Evolutionary conservation across 1,140 invertebrate genomes (phyloP).

Genomic region (Paracyclopina nana): DNA sequence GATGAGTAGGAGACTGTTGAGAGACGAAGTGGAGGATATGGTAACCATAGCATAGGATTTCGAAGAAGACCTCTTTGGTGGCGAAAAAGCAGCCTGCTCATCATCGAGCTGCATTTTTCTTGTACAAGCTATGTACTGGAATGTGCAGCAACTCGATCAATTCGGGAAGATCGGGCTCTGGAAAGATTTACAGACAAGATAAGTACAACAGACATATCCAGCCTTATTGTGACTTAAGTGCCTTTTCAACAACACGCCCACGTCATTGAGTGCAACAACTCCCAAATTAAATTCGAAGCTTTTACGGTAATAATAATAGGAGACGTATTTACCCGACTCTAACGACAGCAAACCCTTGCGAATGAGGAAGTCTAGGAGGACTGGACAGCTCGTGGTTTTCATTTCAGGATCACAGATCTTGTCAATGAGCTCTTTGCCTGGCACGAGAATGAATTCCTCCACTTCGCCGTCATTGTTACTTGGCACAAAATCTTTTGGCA

Average conservation of each 20-base stretch:
- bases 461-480: conserved; percentile 81
- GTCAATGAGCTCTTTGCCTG: conserved; percentile 35
- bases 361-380: conserved; percentile 73
- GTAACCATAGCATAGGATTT: too few species aligned
- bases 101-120: background rate
- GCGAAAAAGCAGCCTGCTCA: too few species aligned
- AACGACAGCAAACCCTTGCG: conserved; percentile 66
- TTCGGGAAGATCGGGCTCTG: conserved; percentile 12
- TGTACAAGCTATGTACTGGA: conserved; percentile 9
- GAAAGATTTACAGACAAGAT: too few species aligned
- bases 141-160: conserved; percentile 12
- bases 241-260: background rate
- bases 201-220: too few species aligned
- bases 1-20: too few species aligned
- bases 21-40: too few species aligned
- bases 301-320: background rate
- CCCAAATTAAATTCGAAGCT: background rate
- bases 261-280: background rate
- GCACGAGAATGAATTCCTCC: conserved; percentile 60
- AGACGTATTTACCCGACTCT: conserved; percentile 48
- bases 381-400: conserved; percentile 75
- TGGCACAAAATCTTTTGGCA: conserved; percentile 68
- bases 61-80: too few species aligned
- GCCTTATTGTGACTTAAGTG: background rate
- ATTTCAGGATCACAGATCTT: conserved; percentile 38